Evolutionary conservation across 2,113 vertebrate genomes (phyloP).

Genomic region (Lathamus discolor): DNA sequence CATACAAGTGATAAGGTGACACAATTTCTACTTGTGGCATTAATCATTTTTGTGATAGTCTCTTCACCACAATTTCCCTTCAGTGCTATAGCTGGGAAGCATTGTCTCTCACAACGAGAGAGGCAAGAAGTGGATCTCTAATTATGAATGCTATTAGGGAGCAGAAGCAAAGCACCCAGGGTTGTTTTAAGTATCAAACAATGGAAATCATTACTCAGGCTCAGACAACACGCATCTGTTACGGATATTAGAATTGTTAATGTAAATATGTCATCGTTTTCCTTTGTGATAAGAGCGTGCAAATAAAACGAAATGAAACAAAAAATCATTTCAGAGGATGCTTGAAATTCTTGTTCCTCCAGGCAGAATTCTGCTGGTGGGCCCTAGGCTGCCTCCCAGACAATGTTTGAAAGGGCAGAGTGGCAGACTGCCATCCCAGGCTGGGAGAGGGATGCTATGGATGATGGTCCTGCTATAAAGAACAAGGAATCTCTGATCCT

Average conservation of each 20-base stretch:
- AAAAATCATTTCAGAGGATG: background rate
- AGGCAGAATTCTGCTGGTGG: background rate
- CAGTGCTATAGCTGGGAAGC: background rate
- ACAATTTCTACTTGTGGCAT: background rate
- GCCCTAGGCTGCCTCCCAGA: background rate
- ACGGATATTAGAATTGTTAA: conserved; percentile 17
- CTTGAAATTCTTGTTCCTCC: background rate
- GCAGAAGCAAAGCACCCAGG: background rate
- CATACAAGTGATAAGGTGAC: background rate
- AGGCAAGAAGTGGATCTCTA: background rate
- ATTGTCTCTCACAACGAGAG: background rate
- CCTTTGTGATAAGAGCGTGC: background rate
- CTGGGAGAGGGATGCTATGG: background rate
- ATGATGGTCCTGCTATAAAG: background rate
- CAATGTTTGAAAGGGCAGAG: background rate
- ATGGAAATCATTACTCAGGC: background rate
- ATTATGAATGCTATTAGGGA: conserved; percentile 8
- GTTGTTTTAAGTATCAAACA: conserved; percentile 1
- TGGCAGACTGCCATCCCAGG: background rate
- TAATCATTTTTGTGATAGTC: background rate
- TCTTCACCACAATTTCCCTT: background rate
- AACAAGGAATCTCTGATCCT: background rate
- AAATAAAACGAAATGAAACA: background rate
- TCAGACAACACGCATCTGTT: background rate
- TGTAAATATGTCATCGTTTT: background rate